These are phyloP conservation scores for Dasyornis broadbenti DNA, from an alignment of 2,113 vertebrate species.

Conservation along the genomic window DNA sequence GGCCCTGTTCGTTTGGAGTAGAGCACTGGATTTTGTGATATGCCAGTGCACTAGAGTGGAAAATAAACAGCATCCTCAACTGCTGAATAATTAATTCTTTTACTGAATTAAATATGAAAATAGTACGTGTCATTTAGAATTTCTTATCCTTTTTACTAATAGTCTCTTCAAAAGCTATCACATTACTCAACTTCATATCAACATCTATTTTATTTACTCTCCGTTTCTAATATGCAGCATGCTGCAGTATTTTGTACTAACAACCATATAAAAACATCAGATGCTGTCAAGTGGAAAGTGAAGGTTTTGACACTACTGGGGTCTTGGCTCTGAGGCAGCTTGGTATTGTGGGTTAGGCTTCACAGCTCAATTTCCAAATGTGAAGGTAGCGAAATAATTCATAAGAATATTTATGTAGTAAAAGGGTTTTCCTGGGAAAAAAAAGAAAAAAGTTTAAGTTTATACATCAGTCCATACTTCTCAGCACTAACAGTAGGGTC, in stretches of 20 bases:
- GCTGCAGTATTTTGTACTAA: not conserved
- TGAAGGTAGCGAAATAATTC: not conserved
- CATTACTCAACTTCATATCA: not conserved
- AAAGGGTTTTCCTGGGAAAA: not conserved
- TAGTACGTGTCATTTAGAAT: not conserved
- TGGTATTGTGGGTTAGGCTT: not conserved
- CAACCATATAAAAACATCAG: not conserved
- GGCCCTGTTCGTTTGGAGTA: not conserved
- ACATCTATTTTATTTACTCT: not conserved
- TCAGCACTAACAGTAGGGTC: not conserved
- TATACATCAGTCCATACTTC: not conserved
- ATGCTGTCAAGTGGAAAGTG: not conserved
- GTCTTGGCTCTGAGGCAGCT: not conserved
- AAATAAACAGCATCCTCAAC: not conserved
- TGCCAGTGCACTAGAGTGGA: not conserved
- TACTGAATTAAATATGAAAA: slow-evolving; percentile 52
- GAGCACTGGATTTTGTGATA: not conserved
- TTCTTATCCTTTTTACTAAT: not conserved
- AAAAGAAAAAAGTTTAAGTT: not conserved
- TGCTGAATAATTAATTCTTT: slow-evolving; percentile 41
- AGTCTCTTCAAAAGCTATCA: not conserved
- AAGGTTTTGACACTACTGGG: not conserved
- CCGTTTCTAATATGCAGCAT: not conserved
- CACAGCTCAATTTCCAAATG: not conserved
- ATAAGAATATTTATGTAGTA: not conserved